These are phyloP conservation scores for Conus canariensis DNA, from an alignment of 2,888 invertebrate species.

Conservation along the genomic window DNA sequence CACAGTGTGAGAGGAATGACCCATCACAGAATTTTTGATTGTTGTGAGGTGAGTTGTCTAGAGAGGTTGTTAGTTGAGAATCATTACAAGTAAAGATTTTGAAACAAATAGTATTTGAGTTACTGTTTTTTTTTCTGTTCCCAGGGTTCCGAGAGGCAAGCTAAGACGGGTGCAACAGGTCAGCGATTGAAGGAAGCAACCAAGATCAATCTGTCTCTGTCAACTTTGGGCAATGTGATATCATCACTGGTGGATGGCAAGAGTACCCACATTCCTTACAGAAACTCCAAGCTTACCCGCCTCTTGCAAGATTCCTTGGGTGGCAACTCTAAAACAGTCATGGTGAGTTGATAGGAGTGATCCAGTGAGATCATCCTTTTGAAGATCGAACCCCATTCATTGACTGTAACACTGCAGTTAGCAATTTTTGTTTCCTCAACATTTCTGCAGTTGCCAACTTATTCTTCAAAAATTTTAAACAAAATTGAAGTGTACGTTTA, in stretches of 20 bases:
- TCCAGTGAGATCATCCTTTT: not conserved
- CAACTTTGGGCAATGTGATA: constrained; percentile 98
- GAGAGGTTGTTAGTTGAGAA: too few relatives aligned
- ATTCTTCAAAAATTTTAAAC: too few relatives aligned
- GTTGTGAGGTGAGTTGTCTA: too few relatives aligned
- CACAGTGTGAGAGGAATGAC: too few relatives aligned
- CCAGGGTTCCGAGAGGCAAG: constrained; percentile 97
- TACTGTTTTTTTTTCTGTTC: not conserved
- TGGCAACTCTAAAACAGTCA: constrained; percentile 86
- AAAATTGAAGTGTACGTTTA: too few relatives aligned
- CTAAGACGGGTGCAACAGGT: constrained; percentile 96
- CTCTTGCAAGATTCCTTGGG: constrained; percentile 96
- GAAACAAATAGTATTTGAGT: too few relatives aligned
- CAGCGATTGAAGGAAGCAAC: constrained; percentile 96
- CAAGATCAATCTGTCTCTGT: constrained; percentile 97
- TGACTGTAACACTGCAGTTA: not conserved
- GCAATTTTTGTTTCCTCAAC: not conserved
- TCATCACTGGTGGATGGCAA: constrained; percentile 98
- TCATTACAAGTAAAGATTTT: too few relatives aligned
- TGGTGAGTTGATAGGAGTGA: constrained; percentile 72
- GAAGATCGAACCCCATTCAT: not conserved
- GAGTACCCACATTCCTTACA: constrained; percentile 97
- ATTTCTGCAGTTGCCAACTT: too few relatives aligned
- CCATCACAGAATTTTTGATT: too few relatives aligned
- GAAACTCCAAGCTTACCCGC: constrained; percentile 96